Base-by-base conservation (phyloP, 2,888 invertebrate species). In the Bellardia bayeri region DNA sequence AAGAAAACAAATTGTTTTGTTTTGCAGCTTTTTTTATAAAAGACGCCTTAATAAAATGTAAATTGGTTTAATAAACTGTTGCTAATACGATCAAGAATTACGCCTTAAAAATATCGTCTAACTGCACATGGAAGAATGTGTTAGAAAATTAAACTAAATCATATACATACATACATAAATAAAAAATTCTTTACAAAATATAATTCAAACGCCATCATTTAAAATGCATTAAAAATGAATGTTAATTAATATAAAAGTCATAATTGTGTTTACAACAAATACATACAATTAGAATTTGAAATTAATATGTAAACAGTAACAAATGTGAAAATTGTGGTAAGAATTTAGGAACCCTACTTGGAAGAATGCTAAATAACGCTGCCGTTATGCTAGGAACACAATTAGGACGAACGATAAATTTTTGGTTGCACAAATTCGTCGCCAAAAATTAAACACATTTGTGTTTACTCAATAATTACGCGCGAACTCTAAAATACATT, bases 151-250 rank as follows among this genome's bases (percentile, higher is more conserved):
- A 58, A 69, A 78, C 42, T 45, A 69, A 69, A 45, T 68, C 33
- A 58, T 69, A 69, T 14, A 79, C 58, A 69, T 61, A 79, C 69
- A 69, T 16, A 58, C 58, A 69, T 9, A 79, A 61, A 69, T 61
- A 79, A 79, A 69, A 14, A 49, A 33, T 68, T 78, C 56, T 68
- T 78, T 68, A 56, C 66, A 37, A 71, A 79, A 58, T 79, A 58
- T n/a, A 66, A 61, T 49, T 37, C 49, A 63, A 80, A 61, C 16
- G 40, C 33, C 64, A 64, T 64, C 37, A n/a, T n/a, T 37, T 16
- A n/a, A 16, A 16, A 40, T 64, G n/a, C 64, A 64, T 16, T 64
- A 56, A 1, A 56, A 56, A 56, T 45, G 5, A 51, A 51, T 56
- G 23, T 56, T 56, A 56, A 16, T 56, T 56, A 8, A 6, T 5